Conservation (phyloP, 2,888 invertebrate species). For the Agonopterix arenella region DNA sequence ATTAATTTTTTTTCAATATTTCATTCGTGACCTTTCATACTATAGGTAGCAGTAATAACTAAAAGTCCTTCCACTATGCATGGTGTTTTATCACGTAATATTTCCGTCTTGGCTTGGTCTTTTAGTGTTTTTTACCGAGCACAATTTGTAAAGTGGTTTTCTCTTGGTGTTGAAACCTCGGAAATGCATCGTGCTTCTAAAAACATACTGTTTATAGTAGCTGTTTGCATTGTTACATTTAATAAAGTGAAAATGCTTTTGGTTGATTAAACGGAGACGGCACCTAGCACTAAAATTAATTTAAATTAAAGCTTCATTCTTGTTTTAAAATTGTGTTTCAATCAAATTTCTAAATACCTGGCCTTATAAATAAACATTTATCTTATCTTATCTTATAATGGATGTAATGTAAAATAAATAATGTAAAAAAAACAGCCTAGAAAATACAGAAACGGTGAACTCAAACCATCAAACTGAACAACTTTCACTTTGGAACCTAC, state of each 20-base stretch:
- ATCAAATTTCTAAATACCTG: too few species aligned
- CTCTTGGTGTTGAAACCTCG: conserved; percentile 3
- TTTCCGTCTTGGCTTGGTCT: conserved; percentile 3
- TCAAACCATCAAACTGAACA: too few species aligned
- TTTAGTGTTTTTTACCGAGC: conserved; percentile 4
- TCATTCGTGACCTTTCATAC: neutral
- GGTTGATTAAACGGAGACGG: neutral
- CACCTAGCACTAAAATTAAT: too few species aligned
- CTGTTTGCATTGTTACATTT: conserved; percentile 2
- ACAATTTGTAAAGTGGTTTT: conserved; percentile 9
- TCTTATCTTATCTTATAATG: too few species aligned
- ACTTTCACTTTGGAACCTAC: too few species aligned
- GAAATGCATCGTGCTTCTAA: conserved; percentile 4
- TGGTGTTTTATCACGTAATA: neutral
- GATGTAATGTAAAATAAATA: too few species aligned
- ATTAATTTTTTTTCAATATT: too few species aligned
- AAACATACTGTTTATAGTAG: neutral
- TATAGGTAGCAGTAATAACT: neutral
- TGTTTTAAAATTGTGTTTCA: too few species aligned
- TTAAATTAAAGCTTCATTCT: too few species aligned
- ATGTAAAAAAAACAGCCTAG: too few species aligned
- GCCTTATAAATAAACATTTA: too few species aligned
- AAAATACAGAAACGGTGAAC: too few species aligned
- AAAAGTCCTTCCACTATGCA: neutral
- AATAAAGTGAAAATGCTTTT: conserved; percentile 5